Evolutionary conservation across 2,797 vertebrate species (phyloP).

Genomic region (Sparus aurata): DNA sequence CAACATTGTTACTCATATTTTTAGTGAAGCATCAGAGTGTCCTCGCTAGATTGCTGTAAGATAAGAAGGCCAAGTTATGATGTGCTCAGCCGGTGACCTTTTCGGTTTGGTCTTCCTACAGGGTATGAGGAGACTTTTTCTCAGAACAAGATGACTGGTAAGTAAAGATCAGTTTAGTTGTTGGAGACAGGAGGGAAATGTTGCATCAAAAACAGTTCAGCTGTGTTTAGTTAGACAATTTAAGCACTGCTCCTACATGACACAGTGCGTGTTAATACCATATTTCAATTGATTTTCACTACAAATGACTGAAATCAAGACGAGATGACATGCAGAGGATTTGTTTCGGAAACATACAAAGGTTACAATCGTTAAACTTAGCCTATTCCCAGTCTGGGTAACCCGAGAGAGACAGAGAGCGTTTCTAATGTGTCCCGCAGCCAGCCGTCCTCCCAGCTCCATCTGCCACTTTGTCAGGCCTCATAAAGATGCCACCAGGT

Average conservation of each 20-base stretch:
- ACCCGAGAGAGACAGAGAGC: conserved; percentile 69
- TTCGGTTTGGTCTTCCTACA: conserved; percentile 63
- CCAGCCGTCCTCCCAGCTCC: conserved; percentile 41
- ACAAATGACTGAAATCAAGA: conserved; percentile 19
- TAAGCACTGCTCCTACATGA: not conserved
- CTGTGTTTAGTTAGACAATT: not conserved
- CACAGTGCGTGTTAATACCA: not conserved
- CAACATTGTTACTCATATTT: not conserved
- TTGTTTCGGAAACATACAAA: conserved; percentile 60
- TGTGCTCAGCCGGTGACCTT: conserved; percentile 45
- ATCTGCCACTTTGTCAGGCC: conserved; percentile 76
- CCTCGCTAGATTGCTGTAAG: conserved; percentile 13
- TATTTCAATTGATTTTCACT: not conserved
- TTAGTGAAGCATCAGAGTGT: not conserved
- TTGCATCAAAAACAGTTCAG: not conserved
- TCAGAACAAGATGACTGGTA: conserved; percentile 60
- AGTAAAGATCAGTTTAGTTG: conserved; percentile 52
- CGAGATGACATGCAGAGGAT: conserved; percentile 47
- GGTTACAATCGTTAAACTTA: conserved; percentile 63
- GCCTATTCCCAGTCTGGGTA: conserved; percentile 63
- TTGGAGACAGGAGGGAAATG: not conserved
- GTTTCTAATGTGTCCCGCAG: conserved; percentile 75
- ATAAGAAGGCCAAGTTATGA: conserved; percentile 9
- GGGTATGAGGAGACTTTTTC: conserved; percentile 62
- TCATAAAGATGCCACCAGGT: conserved; percentile 80